A percentile compares a stretch with the other conserved stretches of the same genome.
phyloP scores from a whole-genome alignment of 1,140 invertebrate genomes.

The Augochlora pura region DNA sequence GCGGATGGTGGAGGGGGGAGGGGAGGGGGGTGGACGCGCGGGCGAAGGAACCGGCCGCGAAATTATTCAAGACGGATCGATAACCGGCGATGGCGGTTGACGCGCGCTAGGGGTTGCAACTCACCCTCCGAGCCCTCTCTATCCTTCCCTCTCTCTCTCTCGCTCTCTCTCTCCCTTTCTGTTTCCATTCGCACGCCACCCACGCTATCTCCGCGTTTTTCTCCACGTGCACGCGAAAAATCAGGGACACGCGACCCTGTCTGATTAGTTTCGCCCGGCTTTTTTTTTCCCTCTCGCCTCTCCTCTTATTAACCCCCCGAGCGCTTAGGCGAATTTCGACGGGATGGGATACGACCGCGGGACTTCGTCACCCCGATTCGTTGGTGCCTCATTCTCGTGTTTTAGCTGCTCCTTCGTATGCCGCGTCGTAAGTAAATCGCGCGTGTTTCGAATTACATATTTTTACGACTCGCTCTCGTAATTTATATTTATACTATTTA shows the following conservation, averaged over 20 bases:
- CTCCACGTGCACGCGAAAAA: conserved; percentile 56
- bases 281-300: background rate
- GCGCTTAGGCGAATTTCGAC: background rate
- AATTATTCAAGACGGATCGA: conserved; percentile 77
- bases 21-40: no score
- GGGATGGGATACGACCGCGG: background rate
- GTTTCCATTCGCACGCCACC: conserved; percentile 32
- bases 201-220: conserved; percentile 49
- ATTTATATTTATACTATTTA: no score
- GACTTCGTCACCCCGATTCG: no score
- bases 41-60: conserved; percentile 70
- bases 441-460: no score
- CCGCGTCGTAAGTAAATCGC: no score
- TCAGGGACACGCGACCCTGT: conserved; percentile 15
- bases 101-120: conserved; percentile 66
- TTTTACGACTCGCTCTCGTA: no score
- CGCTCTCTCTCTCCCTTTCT: background rate
- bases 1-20: no score
- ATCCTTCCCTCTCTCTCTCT: background rate
- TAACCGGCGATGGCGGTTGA: conserved; percentile 68
- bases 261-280: background rate
- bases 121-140: background rate
- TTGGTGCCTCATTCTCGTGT: no score
- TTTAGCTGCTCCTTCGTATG: no score
- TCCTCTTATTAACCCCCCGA: background rate